Conservation (phyloP, 1,140 invertebrate species). For the Melitaea cinxia region DNA sequence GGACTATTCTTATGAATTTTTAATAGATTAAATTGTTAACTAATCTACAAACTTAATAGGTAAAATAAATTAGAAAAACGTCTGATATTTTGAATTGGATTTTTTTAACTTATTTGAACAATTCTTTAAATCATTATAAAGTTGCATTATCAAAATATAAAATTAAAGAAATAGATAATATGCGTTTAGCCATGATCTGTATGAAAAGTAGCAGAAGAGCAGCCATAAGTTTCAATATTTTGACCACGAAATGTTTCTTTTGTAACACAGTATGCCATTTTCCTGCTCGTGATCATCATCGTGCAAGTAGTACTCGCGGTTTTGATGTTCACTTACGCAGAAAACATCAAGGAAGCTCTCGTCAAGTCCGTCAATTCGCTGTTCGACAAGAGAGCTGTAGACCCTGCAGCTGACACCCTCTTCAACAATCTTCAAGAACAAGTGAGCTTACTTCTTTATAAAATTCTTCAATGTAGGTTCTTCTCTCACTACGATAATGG, state of each 20-base stretch:
- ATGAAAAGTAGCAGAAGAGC: too few species aligned
- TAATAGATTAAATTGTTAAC: too few species aligned
- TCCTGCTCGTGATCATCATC: slow-evolving; percentile 85
- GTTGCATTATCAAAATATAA: too few species aligned
- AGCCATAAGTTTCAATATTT: background rate
- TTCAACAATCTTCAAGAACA: slow-evolving; percentile 80
- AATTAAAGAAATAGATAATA: too few species aligned
- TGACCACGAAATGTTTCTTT: background rate
- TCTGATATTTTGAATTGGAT: too few species aligned
- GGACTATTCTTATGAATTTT: too few species aligned
- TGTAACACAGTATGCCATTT: slow-evolving; percentile 83
- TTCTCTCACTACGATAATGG: too few species aligned
- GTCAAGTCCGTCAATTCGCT: slow-evolving; percentile 73
- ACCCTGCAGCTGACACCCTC: slow-evolving; percentile 55
- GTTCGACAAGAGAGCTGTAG: slow-evolving; percentile 73
- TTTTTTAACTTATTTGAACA: too few species aligned
- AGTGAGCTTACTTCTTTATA: slow-evolving; percentile 63
- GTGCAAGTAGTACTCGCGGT: slow-evolving; percentile 84
- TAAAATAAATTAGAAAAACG: too few species aligned
- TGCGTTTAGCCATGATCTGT: too few species aligned
- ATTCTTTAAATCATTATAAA: too few species aligned
- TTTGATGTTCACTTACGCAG: slow-evolving; percentile 82
- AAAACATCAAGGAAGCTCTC: slow-evolving; percentile 73
- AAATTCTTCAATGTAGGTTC: background rate
- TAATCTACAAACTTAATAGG: too few species aligned